Evolutionary conservation across 2,888 invertebrate genomes (phyloP).

Genomic region (Eristalinus sepulchralis): DNA sequence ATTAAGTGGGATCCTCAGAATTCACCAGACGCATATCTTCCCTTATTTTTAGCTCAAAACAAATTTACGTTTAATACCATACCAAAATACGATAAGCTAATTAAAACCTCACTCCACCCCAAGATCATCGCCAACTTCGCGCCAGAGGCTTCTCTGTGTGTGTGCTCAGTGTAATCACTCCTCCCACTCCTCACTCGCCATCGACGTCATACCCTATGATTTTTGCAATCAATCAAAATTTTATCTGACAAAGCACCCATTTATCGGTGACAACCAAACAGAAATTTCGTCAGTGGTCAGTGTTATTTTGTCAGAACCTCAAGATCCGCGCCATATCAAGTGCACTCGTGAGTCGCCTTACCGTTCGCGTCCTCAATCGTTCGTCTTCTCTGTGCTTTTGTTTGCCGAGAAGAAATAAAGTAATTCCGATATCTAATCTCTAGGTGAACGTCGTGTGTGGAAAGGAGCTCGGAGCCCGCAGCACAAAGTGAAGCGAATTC

Average conservation of each 20-base stretch:
- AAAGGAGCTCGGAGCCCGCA: neutral
- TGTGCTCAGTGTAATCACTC: neutral
- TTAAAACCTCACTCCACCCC: neutral
- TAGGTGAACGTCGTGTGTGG: neutral
- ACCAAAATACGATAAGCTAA: neutral
- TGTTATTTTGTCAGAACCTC: neutral
- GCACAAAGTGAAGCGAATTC: neutral
- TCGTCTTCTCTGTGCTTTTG: neutral
- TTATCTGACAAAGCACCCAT: neutral
- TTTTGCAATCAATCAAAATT: neutral
- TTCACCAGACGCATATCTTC: too few species aligned
- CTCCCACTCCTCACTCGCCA: neutral
- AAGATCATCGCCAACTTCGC: neutral
- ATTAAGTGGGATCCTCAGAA: too few species aligned
- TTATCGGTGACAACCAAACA: neutral
- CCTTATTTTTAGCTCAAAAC: too few species aligned
- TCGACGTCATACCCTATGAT: neutral
- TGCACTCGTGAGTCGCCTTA: neutral
- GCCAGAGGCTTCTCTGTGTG: neutral
- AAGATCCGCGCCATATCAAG: neutral
- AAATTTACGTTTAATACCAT: neutral
- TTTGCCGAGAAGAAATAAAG: neutral
- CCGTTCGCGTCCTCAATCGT: neutral
- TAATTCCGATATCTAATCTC: slow-evolving; percentile 51
- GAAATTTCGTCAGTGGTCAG: neutral